phyloP scores from a whole-genome alignment of 2,113 vertebrate species.

The Amphilophus citrinellus region DNA sequence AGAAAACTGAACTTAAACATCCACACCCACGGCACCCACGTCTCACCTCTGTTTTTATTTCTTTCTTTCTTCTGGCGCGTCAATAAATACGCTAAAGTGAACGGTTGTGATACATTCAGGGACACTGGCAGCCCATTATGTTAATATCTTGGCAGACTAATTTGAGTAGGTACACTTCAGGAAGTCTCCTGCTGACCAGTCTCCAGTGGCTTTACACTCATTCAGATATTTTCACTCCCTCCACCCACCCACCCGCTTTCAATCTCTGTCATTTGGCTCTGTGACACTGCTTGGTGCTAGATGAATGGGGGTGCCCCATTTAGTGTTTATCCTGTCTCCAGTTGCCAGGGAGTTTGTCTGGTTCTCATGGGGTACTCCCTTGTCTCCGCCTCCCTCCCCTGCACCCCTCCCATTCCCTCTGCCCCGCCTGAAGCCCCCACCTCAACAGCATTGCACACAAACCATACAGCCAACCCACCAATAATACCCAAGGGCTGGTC shows the following conservation, averaged over 20 bases:
- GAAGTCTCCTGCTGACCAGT: slow-evolving; percentile 30
- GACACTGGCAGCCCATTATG: slow-evolving; percentile 5
- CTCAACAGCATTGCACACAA: slow-evolving; percentile 11
- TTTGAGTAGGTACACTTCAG: slow-evolving; percentile 1
- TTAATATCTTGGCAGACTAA: slow-evolving; percentile 20
- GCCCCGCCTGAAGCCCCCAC: not conserved
- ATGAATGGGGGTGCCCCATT: slow-evolving; percentile 69
- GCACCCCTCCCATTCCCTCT: slow-evolving; percentile 10
- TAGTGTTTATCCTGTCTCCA: slow-evolving; percentile 63
- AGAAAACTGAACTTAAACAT: slow-evolving; percentile 16
- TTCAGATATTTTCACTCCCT: slow-evolving; percentile 47
- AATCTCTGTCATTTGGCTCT: slow-evolving; percentile 53
- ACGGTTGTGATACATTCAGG: slow-evolving; percentile 31
- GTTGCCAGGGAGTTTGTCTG: slow-evolving; percentile 78
- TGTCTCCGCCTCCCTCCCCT: slow-evolving; percentile 19
- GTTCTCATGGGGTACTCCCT: slow-evolving; percentile 69
- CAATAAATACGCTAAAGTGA: not conserved
- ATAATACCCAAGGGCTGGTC: slow-evolving; percentile 74
- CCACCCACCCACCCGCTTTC: not conserved
- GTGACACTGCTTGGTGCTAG: slow-evolving; percentile 32
- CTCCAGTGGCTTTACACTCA: slow-evolving; percentile 34
- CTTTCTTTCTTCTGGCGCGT: fast-evolving
- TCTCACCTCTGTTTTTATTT: no score
- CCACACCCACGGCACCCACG: not conserved
- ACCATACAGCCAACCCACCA: slow-evolving; percentile 30